phyloP scores from a whole-genome alignment of 2,797 vertebrate species.

The Lateolabrax maculatus region DNA sequence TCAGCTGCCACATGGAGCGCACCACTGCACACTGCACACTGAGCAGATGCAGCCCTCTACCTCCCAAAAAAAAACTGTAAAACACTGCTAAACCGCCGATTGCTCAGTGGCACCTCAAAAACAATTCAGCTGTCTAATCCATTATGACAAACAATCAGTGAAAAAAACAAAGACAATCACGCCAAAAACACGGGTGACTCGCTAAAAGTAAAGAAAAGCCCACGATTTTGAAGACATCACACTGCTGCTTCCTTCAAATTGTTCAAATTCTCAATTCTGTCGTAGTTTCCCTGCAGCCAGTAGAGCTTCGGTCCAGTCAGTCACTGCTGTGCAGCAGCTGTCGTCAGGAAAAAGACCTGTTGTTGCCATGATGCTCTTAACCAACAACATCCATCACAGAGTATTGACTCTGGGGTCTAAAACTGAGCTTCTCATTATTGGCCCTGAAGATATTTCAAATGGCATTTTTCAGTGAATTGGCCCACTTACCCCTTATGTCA shows the following conservation, averaged over 20 bases:
- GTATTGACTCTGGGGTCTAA: no score
- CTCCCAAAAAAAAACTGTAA: conserved; percentile 43
- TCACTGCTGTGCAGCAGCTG: conserved; percentile 35
- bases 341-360: conserved; percentile 27
- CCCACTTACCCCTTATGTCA: no score
- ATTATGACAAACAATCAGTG: no score
- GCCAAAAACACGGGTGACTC: background rate
- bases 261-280: background rate
- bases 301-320: background rate
- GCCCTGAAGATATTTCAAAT: no score
- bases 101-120: conserved; percentile 44
- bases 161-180: conserved; percentile 12
- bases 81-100: conserved; percentile 41
- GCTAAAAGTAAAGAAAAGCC: background rate
- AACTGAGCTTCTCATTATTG: no score
- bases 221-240: no score
- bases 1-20: conserved; percentile 57
- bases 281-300: conserved; percentile 6
- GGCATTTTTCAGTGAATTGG: no score
- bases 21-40: conserved; percentile 57
- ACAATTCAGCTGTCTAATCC: conserved; percentile 15
- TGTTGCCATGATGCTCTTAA: background rate
- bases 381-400: background rate
- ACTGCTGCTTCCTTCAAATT: background rate
- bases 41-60: conserved; percentile 58